These are phyloP conservation scores for Eulemur coronatus DNA, from an alignment of 2,797 vertebrate species.

Conservation along the genomic window DNA sequence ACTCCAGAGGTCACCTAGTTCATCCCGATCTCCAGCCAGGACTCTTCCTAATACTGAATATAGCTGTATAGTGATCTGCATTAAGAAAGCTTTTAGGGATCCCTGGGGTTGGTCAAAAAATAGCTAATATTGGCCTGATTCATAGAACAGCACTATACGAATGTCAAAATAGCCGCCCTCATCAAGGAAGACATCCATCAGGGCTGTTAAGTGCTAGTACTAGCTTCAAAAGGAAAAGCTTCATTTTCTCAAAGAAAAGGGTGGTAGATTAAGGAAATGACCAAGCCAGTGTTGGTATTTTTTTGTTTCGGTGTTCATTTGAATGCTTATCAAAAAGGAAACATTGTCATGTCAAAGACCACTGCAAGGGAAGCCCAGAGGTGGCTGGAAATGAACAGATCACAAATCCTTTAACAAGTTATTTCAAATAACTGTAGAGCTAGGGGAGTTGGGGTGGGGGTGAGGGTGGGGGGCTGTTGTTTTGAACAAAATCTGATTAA, in stretches of 20 bases:
- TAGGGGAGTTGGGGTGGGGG: neutral
- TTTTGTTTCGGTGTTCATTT: slow-evolving; percentile 57
- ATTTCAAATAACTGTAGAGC: slow-evolving; percentile 58
- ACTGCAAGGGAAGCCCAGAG: slow-evolving; percentile 27
- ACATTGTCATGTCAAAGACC: slow-evolving; percentile 71
- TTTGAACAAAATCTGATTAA: slow-evolving; percentile 66
- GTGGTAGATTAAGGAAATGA: slow-evolving; percentile 58
- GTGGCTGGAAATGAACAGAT: slow-evolving; percentile 45
- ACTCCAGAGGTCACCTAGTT: slow-evolving; percentile 59
- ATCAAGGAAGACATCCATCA: slow-evolving; percentile 70
- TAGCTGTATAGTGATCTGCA: slow-evolving; percentile 68
- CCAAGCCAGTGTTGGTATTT: neutral
- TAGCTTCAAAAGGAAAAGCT: slow-evolving; percentile 51
- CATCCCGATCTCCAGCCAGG: neutral
- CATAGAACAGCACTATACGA: slow-evolving; percentile 62
- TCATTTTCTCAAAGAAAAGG: slow-evolving; percentile 61
- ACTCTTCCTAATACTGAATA: slow-evolving; percentile 66
- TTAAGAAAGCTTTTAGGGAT: slow-evolving; percentile 80
- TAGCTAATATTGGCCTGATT: slow-evolving; percentile 75
- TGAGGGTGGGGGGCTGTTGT: slow-evolving; percentile 39
- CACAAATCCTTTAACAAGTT: slow-evolving; percentile 14
- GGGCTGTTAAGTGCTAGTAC: slow-evolving; percentile 48
- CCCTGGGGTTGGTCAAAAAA: slow-evolving; percentile 77
- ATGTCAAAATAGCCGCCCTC: slow-evolving; percentile 74
- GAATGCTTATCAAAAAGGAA: slow-evolving; percentile 73